Conservation (phyloP, 2,888 invertebrate genomes). For the Emesis furor region DNA sequence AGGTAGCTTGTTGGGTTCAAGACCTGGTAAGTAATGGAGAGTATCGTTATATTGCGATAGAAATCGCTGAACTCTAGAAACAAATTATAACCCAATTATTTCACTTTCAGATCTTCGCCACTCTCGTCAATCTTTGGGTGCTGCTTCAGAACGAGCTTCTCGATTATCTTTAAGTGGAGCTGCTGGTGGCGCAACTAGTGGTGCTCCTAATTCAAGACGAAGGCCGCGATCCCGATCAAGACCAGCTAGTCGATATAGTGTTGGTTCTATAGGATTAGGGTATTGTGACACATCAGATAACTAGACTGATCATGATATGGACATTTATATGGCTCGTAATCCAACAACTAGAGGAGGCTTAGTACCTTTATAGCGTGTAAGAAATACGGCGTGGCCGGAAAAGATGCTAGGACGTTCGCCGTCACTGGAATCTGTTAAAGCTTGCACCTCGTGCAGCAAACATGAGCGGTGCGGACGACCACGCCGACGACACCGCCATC, state of each 20-base stretch:
- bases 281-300: constrained; percentile 97
- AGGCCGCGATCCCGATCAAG: constrained; percentile 96
- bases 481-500: constrained; percentile 66
- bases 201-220: constrained; percentile 93
- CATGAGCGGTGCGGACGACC: constrained; percentile 77
- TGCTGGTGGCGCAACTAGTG: constrained; percentile 93
- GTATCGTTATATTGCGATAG: neutral
- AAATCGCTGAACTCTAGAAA: neutral
- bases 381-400: constrained; percentile 80
- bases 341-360: constrained; percentile 97
- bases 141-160: constrained; percentile 96
- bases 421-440: constrained; percentile 76
- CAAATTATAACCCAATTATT: neutral
- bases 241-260: constrained; percentile 95
- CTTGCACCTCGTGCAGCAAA: constrained; percentile 82
- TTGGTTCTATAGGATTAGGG: constrained; percentile 96
- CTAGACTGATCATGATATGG: constrained; percentile 99
- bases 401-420: constrained; percentile 80
- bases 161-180: constrained; percentile 94
- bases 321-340: constrained; percentile 98
- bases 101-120: constrained; percentile 94
- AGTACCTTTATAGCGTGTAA: constrained; percentile 95
- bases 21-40: constrained; percentile 84
- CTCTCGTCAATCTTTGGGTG: constrained; percentile 96
- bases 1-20: constrained; percentile 92